Percentiles rank a stretch among this genome's conserved stretches.
phyloP scores from a whole-genome alignment of 2,888 invertebrate genomes.

The Hypercompe scribonia region DNA sequence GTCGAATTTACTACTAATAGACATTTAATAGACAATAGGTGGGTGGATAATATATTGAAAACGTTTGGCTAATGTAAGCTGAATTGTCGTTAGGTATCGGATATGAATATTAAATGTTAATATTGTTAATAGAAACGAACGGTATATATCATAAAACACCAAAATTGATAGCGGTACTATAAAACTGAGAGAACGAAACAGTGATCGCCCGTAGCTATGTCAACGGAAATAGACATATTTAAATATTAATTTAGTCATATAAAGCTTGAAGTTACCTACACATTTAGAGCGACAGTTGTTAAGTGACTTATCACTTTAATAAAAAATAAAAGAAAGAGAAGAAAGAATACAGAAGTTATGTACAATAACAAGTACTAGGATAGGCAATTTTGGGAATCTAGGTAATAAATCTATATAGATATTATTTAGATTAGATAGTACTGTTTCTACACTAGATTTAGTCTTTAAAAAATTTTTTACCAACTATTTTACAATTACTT shows the following conservation, averaged over 20 bases:
- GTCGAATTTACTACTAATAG: no score
- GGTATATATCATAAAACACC: constrained; percentile 28
- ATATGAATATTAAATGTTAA: constrained; percentile 4
- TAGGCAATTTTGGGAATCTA: no score
- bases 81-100: constrained; percentile 4
- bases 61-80: not conserved
- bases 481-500: no score
- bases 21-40: not conserved
- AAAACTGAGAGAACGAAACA: not conserved
- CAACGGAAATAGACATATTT: constrained; percentile 7
- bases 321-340: not conserved
- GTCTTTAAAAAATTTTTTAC: no score
- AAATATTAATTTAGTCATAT: constrained; percentile 9
- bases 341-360: not conserved
- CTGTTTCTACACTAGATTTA: no score
- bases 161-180: constrained; percentile 9
- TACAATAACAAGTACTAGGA: not conserved
- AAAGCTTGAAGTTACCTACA: not conserved
- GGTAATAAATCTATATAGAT: no score
- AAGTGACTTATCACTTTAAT: not conserved
- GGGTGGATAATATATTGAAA: not conserved
- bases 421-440: no score
- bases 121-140: constrained; percentile 23
- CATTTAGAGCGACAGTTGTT: not conserved
- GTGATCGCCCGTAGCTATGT: constrained; percentile 5